These are phyloP conservation scores for Mustelus asterias DNA, from an alignment of 2,113 vertebrate species.

Conservation along the genomic window DNA sequence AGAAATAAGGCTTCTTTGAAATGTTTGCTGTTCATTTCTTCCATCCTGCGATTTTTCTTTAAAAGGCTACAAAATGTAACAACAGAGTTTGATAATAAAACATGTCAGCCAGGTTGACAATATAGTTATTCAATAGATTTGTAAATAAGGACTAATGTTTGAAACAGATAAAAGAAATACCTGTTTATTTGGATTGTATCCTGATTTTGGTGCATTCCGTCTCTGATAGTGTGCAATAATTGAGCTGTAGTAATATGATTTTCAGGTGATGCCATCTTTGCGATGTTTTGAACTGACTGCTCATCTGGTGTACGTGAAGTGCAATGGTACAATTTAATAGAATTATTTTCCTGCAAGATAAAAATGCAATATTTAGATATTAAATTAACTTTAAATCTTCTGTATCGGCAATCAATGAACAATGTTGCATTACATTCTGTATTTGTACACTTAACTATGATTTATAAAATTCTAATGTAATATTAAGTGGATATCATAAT, in stretches of 20 bases:
- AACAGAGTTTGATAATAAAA: conserved; percentile 29
- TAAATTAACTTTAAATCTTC: conserved; percentile 34
- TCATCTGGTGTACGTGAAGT: not conserved
- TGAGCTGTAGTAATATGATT: conserved; percentile 14
- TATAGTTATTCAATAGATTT: conserved; percentile 14
- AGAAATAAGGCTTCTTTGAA: conserved; percentile 2
- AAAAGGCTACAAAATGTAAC: not conserved
- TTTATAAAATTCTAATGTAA: not conserved
- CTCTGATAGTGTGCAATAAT: conserved; percentile 1
- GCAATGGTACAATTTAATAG: conserved; percentile 13
- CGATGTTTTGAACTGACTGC: not conserved
- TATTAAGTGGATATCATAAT: not conserved
- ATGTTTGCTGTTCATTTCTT: not conserved
- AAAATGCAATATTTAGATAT: conserved; percentile 36
- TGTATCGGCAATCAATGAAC: not conserved
- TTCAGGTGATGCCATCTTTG: conserved; percentile 24
- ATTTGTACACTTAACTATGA: not conserved
- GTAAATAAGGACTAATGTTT: conserved; percentile 34
- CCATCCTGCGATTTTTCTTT: not conserved
- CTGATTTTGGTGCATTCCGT: conserved; percentile 28
- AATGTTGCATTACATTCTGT: not conserved
- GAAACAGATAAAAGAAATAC: not conserved
- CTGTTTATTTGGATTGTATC: conserved; percentile 26
- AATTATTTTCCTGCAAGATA: conserved; percentile 29
- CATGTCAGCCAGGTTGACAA: conserved; percentile 11